phyloP scores from a whole-genome alignment of 2,797 vertebrate genomes.

The Sebastes wilsoni region DNA sequence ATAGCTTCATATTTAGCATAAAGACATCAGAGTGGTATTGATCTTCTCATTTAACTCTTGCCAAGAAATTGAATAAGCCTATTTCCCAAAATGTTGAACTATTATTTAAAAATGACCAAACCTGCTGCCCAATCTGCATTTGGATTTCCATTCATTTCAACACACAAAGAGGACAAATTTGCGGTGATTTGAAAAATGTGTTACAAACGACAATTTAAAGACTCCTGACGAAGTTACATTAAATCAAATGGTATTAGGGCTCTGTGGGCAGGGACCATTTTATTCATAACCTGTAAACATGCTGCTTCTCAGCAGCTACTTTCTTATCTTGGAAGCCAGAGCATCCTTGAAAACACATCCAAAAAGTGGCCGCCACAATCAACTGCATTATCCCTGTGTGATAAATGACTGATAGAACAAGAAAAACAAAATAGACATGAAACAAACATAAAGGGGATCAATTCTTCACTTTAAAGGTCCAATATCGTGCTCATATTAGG shows the following conservation, averaged over 20 bases:
- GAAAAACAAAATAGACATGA: not conserved
- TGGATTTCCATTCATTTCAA: not conserved
- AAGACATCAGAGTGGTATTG: not conserved
- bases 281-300: not conserved
- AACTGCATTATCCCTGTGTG: too few relatives aligned
- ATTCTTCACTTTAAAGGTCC: not conserved
- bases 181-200: not conserved
- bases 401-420: not conserved
- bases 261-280: not conserved
- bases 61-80: not conserved
- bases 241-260: not conserved
- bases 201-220: not conserved
- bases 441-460: not conserved
- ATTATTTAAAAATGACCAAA: not conserved
- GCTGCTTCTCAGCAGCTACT: not conserved
- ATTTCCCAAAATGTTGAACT: not conserved
- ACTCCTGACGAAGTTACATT: not conserved
- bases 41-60: not conserved
- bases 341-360: not conserved
- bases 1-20: not conserved
- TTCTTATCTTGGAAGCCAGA: not conserved
- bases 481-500: fast-evolving
- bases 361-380: too few relatives aligned
- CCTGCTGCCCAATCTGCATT: not conserved
- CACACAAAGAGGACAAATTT: not conserved